Base-by-base conservation (phyloP, 2,888 invertebrate species). In the Phorcus lineatus region DNA sequence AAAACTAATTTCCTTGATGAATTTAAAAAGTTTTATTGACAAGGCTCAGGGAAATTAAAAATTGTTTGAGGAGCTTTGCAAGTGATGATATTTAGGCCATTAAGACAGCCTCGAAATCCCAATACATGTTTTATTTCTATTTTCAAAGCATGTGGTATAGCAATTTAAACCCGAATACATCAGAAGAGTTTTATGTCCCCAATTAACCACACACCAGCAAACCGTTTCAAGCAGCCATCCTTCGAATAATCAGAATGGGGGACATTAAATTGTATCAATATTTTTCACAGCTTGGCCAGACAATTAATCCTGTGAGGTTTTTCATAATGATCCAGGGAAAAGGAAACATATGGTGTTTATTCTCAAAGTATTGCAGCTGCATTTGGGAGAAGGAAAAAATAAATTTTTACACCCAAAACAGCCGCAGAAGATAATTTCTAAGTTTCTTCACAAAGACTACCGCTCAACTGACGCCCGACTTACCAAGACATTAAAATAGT, bases 251-350 rank as follows among this genome's bases (percentile, higher is more conserved):
- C 62, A 13, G 24, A 62, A 62, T 17, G 62, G 24, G 47, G 28
- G 28, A 62, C 62, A 62, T 62, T 28, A 62, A 62, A 62, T 62
- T 62, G 62, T 62, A 28, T 24, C 62, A 62, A 62, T 62, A 62
- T 62, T 62, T 62, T 62, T 62, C 62, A 28, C 62, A 62, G 62
- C 62, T 62, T 28, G 4, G 24, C 28, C 24, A 28, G 62, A 62
- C 62, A 62, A 62, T 16, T 62, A 62, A 62, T 28, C 24, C 16
- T 62, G 62, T 62, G 28, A 6, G 2, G 17, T 28, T 47, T 47
- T 62, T 24, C 24, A 28, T 11, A 24, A n/a, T 62, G 28, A 62
- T 62, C 62, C 9, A 4, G 6, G 62, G 24, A 24, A 62, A 17
- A 17, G 62, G 24, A 4, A 62, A 28, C 62, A 62, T 62, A 62